Base-by-base conservation (phyloP, 2,113 vertebrate genomes). In the Plectropomus leopardus region DNA sequence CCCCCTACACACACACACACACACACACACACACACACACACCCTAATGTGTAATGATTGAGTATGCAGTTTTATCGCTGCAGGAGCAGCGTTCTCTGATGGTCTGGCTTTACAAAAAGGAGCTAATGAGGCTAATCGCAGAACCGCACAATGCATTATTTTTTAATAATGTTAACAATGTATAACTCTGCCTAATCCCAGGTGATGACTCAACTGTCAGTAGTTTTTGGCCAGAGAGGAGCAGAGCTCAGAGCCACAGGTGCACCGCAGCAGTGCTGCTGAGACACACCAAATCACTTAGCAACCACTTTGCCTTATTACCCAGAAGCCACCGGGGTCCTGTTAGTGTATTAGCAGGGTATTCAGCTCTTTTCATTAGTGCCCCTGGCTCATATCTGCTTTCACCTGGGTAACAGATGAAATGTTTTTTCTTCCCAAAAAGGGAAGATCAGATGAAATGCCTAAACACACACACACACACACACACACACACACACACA, bases 231-330 rank as follows among this genome's bases (percentile, higher is more conserved):
- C 59, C 54, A 30, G 57, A 40, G 44, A 69, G 28, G 42, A 85
- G 50, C 75, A 40, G 26, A 69, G 79, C 87, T 86, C 44, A 2
- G 89, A 89, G 83, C 82, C 91, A 86, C 89, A 92, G 90, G 89
- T 92, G 92, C 73, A 16, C 72, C 4, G 10, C 87, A 86, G 84
- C 81, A 69, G 87, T 26, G 86, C 84, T 26, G 86, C 82, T 72
- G 83, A 85, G 91, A 83, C 76, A 47, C 84, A 76, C 84, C 87
- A 59, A 82, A 89, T 86, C 92, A 92, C 84, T 92, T 91, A 88
- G 88, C 84, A 88, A 84, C 86, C 87, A 87, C 92, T 92, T 90
- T 88, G 82, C 82, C 86, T 84, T 86, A 91, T 92, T 90, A 91
- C 85, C 86, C 86, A 82, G 58, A 78, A 89, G 70, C 76, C 89